Evolutionary conservation across 53 echinoderm and acorn worm genomes (phyloP), one percentile per base, ranked within the genome.

Genomic region (Mesocentrotus franciscanus): DNA sequence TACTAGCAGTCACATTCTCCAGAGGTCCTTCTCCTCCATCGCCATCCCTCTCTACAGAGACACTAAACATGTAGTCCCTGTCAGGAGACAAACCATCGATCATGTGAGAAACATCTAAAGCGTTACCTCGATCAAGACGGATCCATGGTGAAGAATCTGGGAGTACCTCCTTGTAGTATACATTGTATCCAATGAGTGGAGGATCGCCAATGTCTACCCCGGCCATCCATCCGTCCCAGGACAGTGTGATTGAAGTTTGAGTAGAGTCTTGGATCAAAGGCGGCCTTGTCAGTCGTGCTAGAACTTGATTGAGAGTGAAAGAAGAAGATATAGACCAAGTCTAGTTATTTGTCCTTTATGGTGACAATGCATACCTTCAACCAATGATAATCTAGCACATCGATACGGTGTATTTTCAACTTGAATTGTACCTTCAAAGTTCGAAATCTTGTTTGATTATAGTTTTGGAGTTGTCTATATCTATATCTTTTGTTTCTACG

Each of bases 151-250:
- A 56, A 18, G 58, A 85, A 29, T 76, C 76, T 10, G 76, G 33
- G 11, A 58, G 57, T 15, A 26, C 58, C 6, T 56, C 85, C 57
- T 57, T 85, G 85, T 56, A 85, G 58, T 85, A 85, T 26, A 85
- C 85, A 56, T 57, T 85, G 58, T 85, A 85, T 85, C 85, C 85
- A 26, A 56, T 85, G 26, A 85, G 26, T 58, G 85, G 85, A 85
- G 85, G 85, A 85, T 85, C 85, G n/a, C 85, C 85, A 16, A 85
- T 85, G 39, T 85, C 56, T 56, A 58, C 27, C 58, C 56, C 85
- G 4, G 85, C 85, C 27, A 4, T 85, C 85, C 85, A 85, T n/a
- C 57, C 20, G n/a, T 56, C 27, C 85, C 85, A 85, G n/a, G 85
- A 56, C 27, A 85, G 58, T 11, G 85, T 85, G 15, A 85, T 85